Conservation (phyloP, 2,113 vertebrate species). For the Rhineura floridana region DNA sequence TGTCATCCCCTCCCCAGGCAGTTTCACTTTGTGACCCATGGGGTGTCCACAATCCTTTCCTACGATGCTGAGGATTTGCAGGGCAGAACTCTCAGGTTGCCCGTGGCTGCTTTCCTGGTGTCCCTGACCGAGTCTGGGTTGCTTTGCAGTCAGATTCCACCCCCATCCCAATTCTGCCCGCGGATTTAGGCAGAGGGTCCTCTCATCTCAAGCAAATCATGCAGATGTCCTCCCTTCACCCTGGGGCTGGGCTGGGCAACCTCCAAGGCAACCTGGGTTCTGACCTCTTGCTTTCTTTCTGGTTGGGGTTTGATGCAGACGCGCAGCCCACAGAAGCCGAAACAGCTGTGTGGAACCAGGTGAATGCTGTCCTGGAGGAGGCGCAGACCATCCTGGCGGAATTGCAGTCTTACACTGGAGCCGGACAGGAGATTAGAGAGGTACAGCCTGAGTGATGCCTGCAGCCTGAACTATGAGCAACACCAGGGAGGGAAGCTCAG, state of each 20-base stretch:
- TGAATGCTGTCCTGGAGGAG: slow-evolving; percentile 91
- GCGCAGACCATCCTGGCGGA: slow-evolving; percentile 88
- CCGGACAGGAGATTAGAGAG: slow-evolving; percentile 92
- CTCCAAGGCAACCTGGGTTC: slow-evolving; percentile 14
- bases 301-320: slow-evolving; percentile 76
- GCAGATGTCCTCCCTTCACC: not conserved
- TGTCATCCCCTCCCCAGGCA: not conserved
- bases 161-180: not conserved
- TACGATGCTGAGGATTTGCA: not conserved
- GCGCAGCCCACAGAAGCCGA: slow-evolving; percentile 93
- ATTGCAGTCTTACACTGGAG: slow-evolving; percentile 91
- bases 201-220: not conserved
- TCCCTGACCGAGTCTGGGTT: not conserved
- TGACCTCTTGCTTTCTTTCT: slow-evolving; percentile 59
- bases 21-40: not conserved
- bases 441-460: slow-evolving; percentile 61
- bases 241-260: not conserved
- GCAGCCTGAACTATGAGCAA: accelerated
- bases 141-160: not conserved
- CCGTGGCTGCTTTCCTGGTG: not conserved
- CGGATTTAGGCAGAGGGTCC: not conserved
- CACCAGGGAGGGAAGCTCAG: accelerated
- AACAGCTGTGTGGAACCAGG: slow-evolving; percentile 92
- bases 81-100: not conserved
- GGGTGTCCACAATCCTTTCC: not conserved